These are phyloP conservation scores for Chloropsis cyanopogon DNA, from an alignment of 2,113 vertebrate genomes.

Conservation along the genomic window DNA sequence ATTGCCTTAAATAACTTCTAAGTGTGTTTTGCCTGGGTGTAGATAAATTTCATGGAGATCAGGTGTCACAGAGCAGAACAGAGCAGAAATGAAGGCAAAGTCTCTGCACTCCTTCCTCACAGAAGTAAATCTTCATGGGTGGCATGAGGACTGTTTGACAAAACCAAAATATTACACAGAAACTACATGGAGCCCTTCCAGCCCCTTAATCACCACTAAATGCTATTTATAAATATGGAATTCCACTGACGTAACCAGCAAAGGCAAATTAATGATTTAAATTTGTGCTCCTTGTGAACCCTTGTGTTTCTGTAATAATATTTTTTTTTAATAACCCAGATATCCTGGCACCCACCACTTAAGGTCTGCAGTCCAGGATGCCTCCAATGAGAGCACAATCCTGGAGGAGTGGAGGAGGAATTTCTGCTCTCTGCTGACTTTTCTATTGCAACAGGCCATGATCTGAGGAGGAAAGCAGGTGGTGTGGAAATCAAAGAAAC, in stretches of 20 bases:
- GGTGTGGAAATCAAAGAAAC: neutral
- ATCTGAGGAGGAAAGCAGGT: neutral
- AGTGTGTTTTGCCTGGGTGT: neutral
- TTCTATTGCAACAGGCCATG: neutral
- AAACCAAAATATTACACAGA: neutral
- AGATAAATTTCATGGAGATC: neutral
- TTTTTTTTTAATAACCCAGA: neutral
- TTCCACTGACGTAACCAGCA: neutral
- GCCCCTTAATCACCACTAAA: neutral
- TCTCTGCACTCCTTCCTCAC: neutral
- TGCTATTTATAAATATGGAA: neutral
- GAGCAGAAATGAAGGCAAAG: neutral
- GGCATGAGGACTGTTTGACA: neutral
- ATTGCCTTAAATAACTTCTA: neutral
- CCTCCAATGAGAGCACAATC: neutral
- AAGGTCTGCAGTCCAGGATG: neutral
- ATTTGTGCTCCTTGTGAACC: neutral
- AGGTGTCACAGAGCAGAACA: neutral
- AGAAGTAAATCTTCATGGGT: neutral
- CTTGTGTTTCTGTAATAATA: neutral
- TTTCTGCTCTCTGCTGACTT: neutral
- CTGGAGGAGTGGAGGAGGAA: neutral
- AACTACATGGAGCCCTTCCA: accelerated
- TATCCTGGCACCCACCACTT: neutral
- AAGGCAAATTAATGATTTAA: neutral